Conservation (phyloP, 2,888 invertebrate species). For the Stenurella melanura region DNA sequence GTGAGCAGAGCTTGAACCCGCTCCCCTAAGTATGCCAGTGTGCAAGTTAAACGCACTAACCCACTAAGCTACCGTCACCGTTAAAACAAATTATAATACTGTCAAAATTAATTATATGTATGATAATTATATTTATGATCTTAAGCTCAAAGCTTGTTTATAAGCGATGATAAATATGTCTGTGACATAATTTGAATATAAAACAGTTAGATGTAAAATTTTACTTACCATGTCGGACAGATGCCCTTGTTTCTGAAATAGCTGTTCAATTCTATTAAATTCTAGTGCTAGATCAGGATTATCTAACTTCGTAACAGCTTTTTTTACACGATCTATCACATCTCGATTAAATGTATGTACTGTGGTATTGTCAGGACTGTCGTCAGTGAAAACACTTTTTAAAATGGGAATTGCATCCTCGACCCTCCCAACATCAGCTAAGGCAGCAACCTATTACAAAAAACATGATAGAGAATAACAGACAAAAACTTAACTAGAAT, state of each 20-base stretch:
- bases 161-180: no score
- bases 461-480: neutral
- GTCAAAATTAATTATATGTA: no score
- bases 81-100: no score
- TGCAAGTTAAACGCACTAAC: no score
- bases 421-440: slow-evolving; percentile 78
- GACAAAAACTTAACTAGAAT: no score
- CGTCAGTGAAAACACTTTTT: slow-evolving; percentile 76
- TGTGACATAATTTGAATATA: no score
- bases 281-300: slow-evolving; percentile 76
- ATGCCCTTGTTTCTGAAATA: slow-evolving; percentile 75
- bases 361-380: slow-evolving; percentile 72
- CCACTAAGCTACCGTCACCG: no score
- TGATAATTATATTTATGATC: no score
- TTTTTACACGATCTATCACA: slow-evolving; percentile 75
- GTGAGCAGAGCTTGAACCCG: no score
- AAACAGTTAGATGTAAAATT: no score
- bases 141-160: no score
- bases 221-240: slow-evolving; percentile 66
- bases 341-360: slow-evolving; percentile 79
- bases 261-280: slow-evolving; percentile 76
- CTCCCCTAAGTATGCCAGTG: no score
- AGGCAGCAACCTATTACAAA: slow-evolving; percentile 73
- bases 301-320: slow-evolving; percentile 73
- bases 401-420: slow-evolving; percentile 80